phyloP scores from a whole-genome alignment of 2,888 invertebrate species.

The Thymelicus lineola region DNA sequence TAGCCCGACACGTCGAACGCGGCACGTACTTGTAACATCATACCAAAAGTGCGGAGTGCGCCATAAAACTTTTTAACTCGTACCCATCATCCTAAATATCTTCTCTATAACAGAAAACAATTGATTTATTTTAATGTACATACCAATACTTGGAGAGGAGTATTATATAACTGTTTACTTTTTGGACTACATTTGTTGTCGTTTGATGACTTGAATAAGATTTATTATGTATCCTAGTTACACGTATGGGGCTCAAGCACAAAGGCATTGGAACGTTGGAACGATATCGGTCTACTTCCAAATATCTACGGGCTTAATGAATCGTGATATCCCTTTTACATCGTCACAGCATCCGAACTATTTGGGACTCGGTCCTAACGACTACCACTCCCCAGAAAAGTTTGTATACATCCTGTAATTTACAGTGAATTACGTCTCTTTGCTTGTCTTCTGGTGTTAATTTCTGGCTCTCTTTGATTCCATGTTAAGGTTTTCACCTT shows the following conservation, averaged over 20 bases:
- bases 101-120: no score
- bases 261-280: constrained; percentile 57
- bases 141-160: no score
- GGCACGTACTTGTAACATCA: no score
- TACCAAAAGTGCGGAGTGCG: no score
- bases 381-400: constrained; percentile 54
- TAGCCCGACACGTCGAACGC: no score
- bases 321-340: constrained; percentile 45
- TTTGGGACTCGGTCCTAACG: constrained; percentile 50
- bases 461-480: neutral
- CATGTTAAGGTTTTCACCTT: no score
- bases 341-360: constrained; percentile 58
- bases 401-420: constrained; percentile 42
- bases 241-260: constrained; percentile 23
- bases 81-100: no score
- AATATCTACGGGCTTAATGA: constrained; percentile 59
- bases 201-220: constrained; percentile 34
- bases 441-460: constrained; percentile 23
- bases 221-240: constrained; percentile 9
- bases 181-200: constrained; percentile 15
- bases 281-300: constrained; percentile 53
- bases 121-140: no score
- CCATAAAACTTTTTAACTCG: no score
- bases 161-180: constrained; percentile 19
- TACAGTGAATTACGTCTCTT: constrained; percentile 39